These are phyloP conservation scores for Oryzias curvinotus DNA, from an alignment of 2,113 vertebrate species.

Conservation along the genomic window DNA sequence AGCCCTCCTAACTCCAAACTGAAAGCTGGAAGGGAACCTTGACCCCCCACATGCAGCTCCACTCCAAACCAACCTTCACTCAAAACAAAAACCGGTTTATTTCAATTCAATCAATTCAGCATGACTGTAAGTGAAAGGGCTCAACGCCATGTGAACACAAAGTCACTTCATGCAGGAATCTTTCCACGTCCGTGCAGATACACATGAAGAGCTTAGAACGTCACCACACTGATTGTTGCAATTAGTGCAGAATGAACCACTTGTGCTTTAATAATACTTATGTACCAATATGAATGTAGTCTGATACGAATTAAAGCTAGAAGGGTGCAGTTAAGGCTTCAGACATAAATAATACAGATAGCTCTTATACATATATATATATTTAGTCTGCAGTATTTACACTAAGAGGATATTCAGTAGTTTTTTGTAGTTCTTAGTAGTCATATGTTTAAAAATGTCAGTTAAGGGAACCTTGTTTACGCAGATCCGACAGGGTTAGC, in stretches of 20 bases:
- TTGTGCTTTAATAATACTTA: background rate
- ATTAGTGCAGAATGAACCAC: background rate
- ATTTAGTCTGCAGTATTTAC: conserved; percentile 45
- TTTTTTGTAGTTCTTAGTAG: conserved; percentile 38
- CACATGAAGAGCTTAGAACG: conserved; percentile 34
- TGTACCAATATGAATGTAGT: background rate
- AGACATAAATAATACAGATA: conserved; percentile 60
- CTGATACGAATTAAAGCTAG: conserved; percentile 10
- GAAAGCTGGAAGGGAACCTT: conserved; percentile 22
- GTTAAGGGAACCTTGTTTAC: conserved; percentile 12
- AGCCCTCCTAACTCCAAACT: conserved; percentile 15
- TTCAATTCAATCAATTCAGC: conserved; percentile 21
- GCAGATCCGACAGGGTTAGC: conserved; percentile 40
- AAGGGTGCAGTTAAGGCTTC: conserved; percentile 42
- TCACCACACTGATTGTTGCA: conserved; percentile 20
- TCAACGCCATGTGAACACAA: background rate
- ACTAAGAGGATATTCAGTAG: conserved; percentile 55
- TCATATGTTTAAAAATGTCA: conserved; percentile 33
- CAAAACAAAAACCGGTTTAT: conserved; percentile 45
- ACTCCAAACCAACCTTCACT: conserved; percentile 4
- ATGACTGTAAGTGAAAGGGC: conserved; percentile 13
- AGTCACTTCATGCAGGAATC: conserved; percentile 10
- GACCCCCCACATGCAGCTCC: background rate
- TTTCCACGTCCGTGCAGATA: conserved; percentile 27
- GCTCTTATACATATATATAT: conserved; percentile 32